These are phyloP conservation scores for Aurelia sp. DNA, from an alignment of 30 jellyfish, hydroid and myxozoan species.

Conservation along the genomic window DNA sequence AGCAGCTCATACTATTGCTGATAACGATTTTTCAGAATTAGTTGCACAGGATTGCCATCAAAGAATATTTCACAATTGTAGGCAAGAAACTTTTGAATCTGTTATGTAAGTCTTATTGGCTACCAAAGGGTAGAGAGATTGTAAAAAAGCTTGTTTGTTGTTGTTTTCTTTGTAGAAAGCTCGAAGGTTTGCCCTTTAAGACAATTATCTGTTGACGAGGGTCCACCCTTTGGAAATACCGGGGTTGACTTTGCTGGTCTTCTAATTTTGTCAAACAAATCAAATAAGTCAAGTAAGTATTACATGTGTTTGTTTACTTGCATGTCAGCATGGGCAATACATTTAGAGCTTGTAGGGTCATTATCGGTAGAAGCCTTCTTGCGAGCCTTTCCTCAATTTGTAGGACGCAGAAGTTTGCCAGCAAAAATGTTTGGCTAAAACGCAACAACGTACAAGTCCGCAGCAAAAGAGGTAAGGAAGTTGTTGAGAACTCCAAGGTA, in stretches of 20 bases:
- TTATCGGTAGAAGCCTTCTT: too few species aligned
- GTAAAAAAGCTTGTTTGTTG: too few species aligned
- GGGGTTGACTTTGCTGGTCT: too few species aligned
- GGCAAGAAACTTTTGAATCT: constrained; percentile 10
- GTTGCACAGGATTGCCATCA: too few species aligned
- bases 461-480: constrained; percentile 30
- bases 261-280: too few species aligned
- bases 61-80: constrained; percentile 30
- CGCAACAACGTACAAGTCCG: constrained; percentile 56
- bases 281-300: too few species aligned
- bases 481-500: constrained; percentile 6
- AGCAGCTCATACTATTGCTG: too few species aligned
- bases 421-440: constrained; percentile 13
- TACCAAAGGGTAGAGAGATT: constrained; percentile 40
- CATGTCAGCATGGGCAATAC: too few species aligned
- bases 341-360: too few species aligned
- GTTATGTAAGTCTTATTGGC: constrained; percentile 18
- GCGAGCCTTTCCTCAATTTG: constrained; percentile 43
- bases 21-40: too few species aligned
- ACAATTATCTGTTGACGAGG: constrained; percentile 20
- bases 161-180: too few species aligned
- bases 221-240: constrained; percentile 24
- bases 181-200: constrained; percentile 56
- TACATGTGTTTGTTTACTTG: too few species aligned
- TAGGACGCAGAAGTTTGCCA: constrained; percentile 60